Evolutionary conservation across 2,888 invertebrate genomes (phyloP).

Genomic region (Empis livida): DNA sequence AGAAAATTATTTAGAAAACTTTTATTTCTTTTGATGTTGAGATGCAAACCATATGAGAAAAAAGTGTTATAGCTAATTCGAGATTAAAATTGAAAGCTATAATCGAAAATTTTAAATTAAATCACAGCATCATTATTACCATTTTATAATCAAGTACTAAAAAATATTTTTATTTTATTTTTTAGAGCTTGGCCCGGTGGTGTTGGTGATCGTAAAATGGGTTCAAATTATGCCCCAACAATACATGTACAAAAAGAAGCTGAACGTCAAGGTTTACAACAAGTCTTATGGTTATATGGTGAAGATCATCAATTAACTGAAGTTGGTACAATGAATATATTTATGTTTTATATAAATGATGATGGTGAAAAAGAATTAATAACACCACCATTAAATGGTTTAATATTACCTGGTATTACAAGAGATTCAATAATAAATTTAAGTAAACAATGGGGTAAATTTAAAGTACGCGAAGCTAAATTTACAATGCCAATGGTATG

Average conservation of each 20-base stretch:
- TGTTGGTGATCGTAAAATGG: conserved; percentile 88
- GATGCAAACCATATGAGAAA: too few species aligned
- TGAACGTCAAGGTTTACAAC: conserved; percentile 65
- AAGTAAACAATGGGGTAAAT: conserved; percentile 70
- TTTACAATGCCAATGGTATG: conserved; percentile 77
- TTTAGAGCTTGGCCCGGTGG: conserved; percentile 81
- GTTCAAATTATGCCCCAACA: conserved; percentile 84
- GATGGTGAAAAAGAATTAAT: conserved; percentile 84
- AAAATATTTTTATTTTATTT: background rate
- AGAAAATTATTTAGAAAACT: too few species aligned
- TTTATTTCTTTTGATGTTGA: too few species aligned
- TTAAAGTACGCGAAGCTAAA: conserved; percentile 64
- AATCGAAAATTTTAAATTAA: background rate
- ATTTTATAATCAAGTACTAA: background rate
- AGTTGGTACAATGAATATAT: conserved; percentile 98
- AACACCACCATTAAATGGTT: conserved; percentile 86
- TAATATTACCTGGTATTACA: conserved; percentile 92
- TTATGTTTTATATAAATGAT: conserved; percentile 75
- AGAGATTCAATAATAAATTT: conserved; percentile 77
- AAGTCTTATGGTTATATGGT: conserved; percentile 94
- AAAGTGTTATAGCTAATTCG: too few species aligned
- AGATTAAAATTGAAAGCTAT: too few species aligned
- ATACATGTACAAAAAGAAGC: conserved; percentile 73
- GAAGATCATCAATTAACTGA: conserved; percentile 88
- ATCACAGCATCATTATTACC: background rate